Conservation (phyloP, 2,797 vertebrate species). For the Cichlasoma orientale region DNA sequence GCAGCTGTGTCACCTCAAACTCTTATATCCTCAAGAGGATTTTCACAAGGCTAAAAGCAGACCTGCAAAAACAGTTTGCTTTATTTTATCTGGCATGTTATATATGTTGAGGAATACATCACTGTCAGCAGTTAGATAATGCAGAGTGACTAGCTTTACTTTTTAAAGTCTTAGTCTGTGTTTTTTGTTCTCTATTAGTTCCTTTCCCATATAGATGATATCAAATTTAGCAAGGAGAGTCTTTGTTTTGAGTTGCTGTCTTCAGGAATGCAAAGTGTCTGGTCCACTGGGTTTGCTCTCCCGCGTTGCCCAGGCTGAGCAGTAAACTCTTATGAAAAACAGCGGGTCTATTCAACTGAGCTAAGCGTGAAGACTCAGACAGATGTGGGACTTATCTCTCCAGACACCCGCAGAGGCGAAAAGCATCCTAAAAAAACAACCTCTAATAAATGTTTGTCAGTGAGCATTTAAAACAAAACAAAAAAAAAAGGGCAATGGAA, state of each 20-base stretch:
- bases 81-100: slow-evolving; percentile 26
- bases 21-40: neutral
- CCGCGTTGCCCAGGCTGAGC: slow-evolving; percentile 1
- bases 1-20: neutral
- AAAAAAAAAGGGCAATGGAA: neutral
- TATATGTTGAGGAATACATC: slow-evolving; percentile 13
- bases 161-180: slow-evolving; percentile 25
- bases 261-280: slow-evolving; percentile 65
- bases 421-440: slow-evolving; percentile 47
- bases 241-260: slow-evolving; percentile 58
- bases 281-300: slow-evolving; percentile 20
- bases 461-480: neutral
- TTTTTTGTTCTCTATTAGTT: slow-evolving; percentile 27
- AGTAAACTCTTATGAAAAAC: slow-evolving; percentile 38
- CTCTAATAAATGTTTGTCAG: slow-evolving; percentile 26
- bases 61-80: slow-evolving; percentile 9
- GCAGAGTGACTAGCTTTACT: slow-evolving; percentile 16
- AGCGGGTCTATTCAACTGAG: slow-evolving; percentile 45
- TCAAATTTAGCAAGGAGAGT: slow-evolving; percentile 30
- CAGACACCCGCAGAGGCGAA: slow-evolving; percentile 39
- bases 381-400: slow-evolving; percentile 73
- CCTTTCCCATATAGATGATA: slow-evolving; percentile 26
- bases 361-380: slow-evolving; percentile 41
- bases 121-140: slow-evolving; percentile 35
- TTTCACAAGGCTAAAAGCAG: slow-evolving; percentile 12